Conservation (phyloP, 2,113 vertebrate species). For the Neolamprologus sp. region DNA sequence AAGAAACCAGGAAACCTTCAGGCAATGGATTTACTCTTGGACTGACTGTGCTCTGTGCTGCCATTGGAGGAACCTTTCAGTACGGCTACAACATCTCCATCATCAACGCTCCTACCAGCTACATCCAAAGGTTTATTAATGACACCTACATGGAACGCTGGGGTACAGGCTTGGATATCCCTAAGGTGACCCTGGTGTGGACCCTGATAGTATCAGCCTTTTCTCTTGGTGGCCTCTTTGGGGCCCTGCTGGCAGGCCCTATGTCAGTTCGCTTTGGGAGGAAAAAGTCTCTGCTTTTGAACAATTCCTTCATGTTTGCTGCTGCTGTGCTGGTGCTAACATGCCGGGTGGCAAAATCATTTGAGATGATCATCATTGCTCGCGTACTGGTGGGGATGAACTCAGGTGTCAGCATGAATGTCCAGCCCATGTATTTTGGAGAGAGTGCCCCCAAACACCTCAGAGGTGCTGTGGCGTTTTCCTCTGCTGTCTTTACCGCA, state of each 20-base stretch:
- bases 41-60: conserved; percentile 78
- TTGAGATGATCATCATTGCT: conserved; percentile 84
- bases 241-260: conserved; percentile 79
- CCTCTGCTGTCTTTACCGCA: conserved; percentile 81
- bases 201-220: conserved; percentile 79
- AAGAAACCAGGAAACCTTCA: not conserved
- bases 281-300: conserved; percentile 81
- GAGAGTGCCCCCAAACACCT: conserved; percentile 82
- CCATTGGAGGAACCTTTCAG: conserved; percentile 88
- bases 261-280: conserved; percentile 79
- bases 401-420: conserved; percentile 81
- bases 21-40: conserved; percentile 57
- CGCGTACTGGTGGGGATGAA: conserved; percentile 80
- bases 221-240: conserved; percentile 78
- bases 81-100: conserved; percentile 90
- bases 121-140: conserved; percentile 84
- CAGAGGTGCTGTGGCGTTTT: conserved; percentile 81
- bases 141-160: conserved; percentile 75
- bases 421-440: conserved; percentile 90
- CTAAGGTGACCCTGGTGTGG: conserved; percentile 77
- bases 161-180: conserved; percentile 51
- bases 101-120: conserved; percentile 80
- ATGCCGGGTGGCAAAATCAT: conserved; percentile 70
- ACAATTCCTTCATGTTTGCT: conserved; percentile 74
- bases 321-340: conserved; percentile 70